Conservation (phyloP, 2,113 vertebrate species). For the Antennarius striatus region DNA sequence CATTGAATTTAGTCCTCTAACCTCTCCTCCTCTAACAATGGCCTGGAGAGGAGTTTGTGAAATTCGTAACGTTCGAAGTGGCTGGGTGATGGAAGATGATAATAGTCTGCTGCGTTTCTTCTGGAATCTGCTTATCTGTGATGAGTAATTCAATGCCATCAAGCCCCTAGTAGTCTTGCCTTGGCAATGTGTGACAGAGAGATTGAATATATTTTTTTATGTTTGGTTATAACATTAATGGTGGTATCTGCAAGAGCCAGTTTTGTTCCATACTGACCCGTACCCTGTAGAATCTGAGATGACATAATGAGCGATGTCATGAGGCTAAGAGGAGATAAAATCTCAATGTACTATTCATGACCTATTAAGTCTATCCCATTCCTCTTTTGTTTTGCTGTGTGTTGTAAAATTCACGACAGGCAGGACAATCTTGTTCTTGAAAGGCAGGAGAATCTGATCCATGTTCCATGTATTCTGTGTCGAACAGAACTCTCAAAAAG, state of each 20-base stretch:
- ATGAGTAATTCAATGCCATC: slow-evolving; percentile 61
- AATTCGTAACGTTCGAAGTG: slow-evolving; percentile 58
- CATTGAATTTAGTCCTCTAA: slow-evolving; percentile 4
- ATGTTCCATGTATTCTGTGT: slow-evolving; percentile 43
- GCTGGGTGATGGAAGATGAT: slow-evolving; percentile 49
- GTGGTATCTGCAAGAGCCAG: slow-evolving; percentile 3
- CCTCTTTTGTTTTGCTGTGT: slow-evolving; percentile 1
- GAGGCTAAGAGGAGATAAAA: slow-evolving; percentile 30
- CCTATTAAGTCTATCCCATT: background rate
- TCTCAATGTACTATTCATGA: slow-evolving; percentile 11
- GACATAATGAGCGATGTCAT: slow-evolving; percentile 19
- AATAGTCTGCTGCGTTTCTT: slow-evolving; percentile 56
- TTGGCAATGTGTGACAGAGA: slow-evolving; percentile 27
- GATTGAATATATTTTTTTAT: slow-evolving; percentile 52
- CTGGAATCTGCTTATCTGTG: slow-evolving; percentile 55
- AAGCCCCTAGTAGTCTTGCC: slow-evolving; percentile 33
- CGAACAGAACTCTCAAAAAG: slow-evolving; percentile 28
- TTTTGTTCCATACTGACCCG: slow-evolving; percentile 13
- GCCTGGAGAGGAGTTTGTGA: slow-evolving; percentile 55
- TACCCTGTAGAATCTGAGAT: slow-evolving; percentile 15
- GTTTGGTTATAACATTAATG: slow-evolving; percentile 44
- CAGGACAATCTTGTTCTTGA: slow-evolving; percentile 8
- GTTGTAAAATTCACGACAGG: slow-evolving; percentile 7
- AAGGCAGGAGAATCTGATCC: slow-evolving; percentile 10
- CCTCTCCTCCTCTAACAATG: slow-evolving; percentile 32